Base-by-base conservation (phyloP, 2,888 invertebrate species). In the Andrena trimmerana region DNA sequence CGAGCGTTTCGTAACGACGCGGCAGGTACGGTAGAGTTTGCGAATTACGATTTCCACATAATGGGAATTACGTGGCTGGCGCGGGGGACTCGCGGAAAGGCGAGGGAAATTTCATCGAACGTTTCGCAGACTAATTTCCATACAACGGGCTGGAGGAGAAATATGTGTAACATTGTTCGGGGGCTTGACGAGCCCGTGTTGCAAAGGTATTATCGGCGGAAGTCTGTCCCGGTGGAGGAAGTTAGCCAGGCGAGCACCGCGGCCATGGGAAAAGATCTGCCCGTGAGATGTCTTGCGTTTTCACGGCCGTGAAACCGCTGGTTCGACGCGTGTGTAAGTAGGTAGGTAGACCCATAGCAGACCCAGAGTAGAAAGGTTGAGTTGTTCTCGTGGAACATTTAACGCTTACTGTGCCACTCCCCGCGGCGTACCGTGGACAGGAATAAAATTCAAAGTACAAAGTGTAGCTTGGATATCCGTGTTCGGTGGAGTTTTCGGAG, bases 251-350 rank as follows among this genome's bases (percentile, higher is more conserved):
- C 66, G 71, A 78, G 73, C 78, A 83, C 79, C 76, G 66, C 68
- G 68, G 72, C 72, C 85, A 85, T 85, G 85, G 82, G 84, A 85
- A 83, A 85, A 78, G 84, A 84, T 78, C 36, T 27, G 57, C 62
- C 57, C 68, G 63, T 29, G 73, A 60, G 81, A 78, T 83, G 77
- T 62, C 65, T 78, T 70, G 67, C 29, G 69, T 83, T 72, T 81
- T 85, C 84, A 67, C 71, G 85, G 71, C 76, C 84, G 81, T 71
- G 81, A 82, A 85, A 84, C 75, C 52, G 59, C 70, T 75, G 24
- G 68, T 66, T 69, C 75, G 65, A 75, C 78, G 71, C 67, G 31
- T 50, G 27, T 70, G 68, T 72, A 48, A 76, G 20, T 65, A n/a
- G 20, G 3, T 13, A 16, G 62, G 54, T 36, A 27, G 16, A 29